Conservation (phyloP, 2,888 invertebrate species). For the Aleiodes alternator region DNA sequence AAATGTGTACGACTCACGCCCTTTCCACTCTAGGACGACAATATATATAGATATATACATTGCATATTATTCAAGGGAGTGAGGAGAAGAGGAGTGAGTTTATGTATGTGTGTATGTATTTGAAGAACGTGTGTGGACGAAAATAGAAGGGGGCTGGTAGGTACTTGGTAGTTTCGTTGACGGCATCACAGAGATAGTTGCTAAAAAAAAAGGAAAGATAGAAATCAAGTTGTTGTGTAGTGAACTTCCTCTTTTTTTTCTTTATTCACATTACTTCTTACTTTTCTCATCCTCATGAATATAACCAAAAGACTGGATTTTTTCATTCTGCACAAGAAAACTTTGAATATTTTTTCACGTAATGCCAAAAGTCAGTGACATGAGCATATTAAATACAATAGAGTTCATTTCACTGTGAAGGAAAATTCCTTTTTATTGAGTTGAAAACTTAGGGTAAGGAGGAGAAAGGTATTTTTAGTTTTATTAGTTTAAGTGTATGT, state of each 20-base stretch:
- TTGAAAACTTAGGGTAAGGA: too few relatives aligned
- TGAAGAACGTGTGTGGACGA: slow-evolving; percentile 37
- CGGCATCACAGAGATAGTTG: slow-evolving; percentile 31
- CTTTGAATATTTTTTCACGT: background rate
- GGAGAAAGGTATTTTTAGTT: too few relatives aligned
- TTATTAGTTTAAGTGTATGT: too few relatives aligned
- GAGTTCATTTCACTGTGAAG: background rate
- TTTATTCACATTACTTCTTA: slow-evolving; percentile 1
- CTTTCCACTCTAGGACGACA: too few relatives aligned
- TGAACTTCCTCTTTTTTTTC: background rate
- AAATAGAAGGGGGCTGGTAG: slow-evolving; percentile 38
- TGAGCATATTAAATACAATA: background rate
- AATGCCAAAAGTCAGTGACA: background rate
- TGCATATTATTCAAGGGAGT: slow-evolving; percentile 54
- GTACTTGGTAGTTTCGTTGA: slow-evolving; percentile 27
- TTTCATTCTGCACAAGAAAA: background rate
- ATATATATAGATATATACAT: background rate
- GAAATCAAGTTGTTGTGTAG: slow-evolving; percentile 34
- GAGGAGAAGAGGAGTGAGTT: background rate
- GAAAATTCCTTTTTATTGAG: too few relatives aligned
- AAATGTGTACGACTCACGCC: too few relatives aligned
- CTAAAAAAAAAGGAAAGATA: slow-evolving; percentile 36
- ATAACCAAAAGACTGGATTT: background rate
- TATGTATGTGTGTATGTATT: slow-evolving; percentile 8
- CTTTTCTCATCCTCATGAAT: background rate